Evolutionary conservation across 2,113 vertebrate genomes (phyloP).

Genomic region (Orthochromis malagaraziensis): DNA sequence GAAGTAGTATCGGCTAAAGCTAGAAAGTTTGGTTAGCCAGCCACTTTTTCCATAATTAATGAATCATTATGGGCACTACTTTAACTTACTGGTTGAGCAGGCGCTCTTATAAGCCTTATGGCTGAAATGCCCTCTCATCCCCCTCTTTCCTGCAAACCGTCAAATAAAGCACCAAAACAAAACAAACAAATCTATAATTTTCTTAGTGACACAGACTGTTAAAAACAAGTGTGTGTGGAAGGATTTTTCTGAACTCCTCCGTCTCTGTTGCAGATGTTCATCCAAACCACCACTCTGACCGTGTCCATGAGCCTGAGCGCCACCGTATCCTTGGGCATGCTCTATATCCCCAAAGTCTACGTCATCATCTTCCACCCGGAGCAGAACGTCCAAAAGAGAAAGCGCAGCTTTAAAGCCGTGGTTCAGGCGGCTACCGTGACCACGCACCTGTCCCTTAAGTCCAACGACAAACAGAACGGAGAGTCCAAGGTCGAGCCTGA

Average conservation of each 20-base stretch:
- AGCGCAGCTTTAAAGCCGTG: slow-evolving; percentile 80
- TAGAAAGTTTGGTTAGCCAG: neutral
- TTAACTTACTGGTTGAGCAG: neutral
- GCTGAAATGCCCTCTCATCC: neutral
- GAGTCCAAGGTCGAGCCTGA: slow-evolving; percentile 71
- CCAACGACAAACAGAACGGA: slow-evolving; percentile 73
- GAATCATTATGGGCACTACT: neutral
- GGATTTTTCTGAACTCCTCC: neutral
- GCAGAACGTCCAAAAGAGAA: slow-evolving; percentile 87
- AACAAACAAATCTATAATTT: neutral
- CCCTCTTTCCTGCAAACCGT: neutral
- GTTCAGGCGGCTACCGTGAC: slow-evolving; percentile 67
- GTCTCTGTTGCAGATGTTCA: slow-evolving; percentile 77
- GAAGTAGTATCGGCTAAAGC: neutral
- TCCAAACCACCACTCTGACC: slow-evolving; percentile 87
- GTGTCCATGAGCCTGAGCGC: slow-evolving; percentile 89
- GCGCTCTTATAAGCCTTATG: neutral
- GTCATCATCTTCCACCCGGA: slow-evolving; percentile 85
- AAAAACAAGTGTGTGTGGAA: neutral
- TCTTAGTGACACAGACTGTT: neutral
- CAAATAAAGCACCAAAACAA: neutral
- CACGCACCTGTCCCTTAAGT: slow-evolving; percentile 71
- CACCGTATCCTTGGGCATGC: slow-evolving; percentile 85
- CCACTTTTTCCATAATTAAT: neutral
- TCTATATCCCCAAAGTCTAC: slow-evolving; percentile 87